Base-by-base conservation (phyloP, 2,113 vertebrate genomes). In the Cynocephalus volans region DNA sequence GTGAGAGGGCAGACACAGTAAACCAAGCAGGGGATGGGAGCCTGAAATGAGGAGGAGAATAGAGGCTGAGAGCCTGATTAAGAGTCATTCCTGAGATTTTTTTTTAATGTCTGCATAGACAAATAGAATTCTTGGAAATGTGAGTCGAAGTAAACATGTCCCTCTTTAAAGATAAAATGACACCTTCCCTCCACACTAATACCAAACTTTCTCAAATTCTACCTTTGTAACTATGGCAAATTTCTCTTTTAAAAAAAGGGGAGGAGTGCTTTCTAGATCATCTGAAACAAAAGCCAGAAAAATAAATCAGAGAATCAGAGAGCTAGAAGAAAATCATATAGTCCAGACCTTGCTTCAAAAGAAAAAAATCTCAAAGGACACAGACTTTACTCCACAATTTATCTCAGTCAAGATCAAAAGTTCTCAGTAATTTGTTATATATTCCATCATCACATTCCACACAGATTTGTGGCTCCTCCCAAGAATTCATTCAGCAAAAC, bases 251-350 rank as follows among this genome's bases (percentile, higher is more conserved):
- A 67, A 90, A 92, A n/a, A 12, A 9, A 11, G 48, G 54, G 23
- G 26, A 52, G 15, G 45, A 28, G 41, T 69, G 41, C 31, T 83
- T 90, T 87, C 75, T 80, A 69, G 19, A 79, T 80, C 62, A 95
- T 75, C 50, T 60, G 86, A 95, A 96, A 84, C n/a, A 60, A 73
- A 90, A 33, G 48, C 23, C 48, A 86, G 48, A 72, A 79, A 97
- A 92, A 82, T n/a, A 75, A 96, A 67, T 65, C 36, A 73, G 26
- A 94, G 52, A 93, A 56, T 96, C 77, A 85, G 0, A 91, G 52
- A 93, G 17, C 36, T 93, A 89, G 91, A 73, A 82, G 69, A 90
- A 95, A 93, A 81, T 54, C 58, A 77, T 58, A 70, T 28, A 90
- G 62, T 90, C 45, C 58, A 83, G 41, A 87, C 45, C n/a, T 72